Conservation (phyloP, 30 jellyfish, hydroid and myxozoan genomes). For the Catostylus mosaicus region DNA sequence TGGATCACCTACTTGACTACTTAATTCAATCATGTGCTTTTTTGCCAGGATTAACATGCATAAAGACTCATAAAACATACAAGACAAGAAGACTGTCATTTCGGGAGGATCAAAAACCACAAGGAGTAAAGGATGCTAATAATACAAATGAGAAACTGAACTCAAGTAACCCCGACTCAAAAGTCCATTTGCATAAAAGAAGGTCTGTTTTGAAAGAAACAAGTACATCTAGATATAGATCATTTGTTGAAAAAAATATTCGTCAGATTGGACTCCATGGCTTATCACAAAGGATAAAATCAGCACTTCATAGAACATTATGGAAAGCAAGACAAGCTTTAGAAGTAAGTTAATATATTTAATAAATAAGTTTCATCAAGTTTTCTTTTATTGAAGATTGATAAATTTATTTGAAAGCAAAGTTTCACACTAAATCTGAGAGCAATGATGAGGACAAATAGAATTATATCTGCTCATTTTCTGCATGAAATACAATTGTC, state of each 20-base stretch:
- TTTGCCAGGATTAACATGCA: slow-evolving; percentile 75
- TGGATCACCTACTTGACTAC: no score
- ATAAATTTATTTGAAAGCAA: no score
- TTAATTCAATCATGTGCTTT: neutral
- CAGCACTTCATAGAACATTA: slow-evolving; percentile 62
- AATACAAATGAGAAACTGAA: neutral
- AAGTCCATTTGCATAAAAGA: slow-evolving; percentile 32
- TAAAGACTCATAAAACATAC: slow-evolving; percentile 71
- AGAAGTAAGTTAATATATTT: slow-evolving; percentile 57
- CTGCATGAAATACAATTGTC: no score
- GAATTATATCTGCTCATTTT: no score
- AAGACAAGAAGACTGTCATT: slow-evolving; percentile 35
- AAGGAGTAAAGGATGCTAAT: neutral
- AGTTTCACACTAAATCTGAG: no score
- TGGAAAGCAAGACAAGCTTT: slow-evolving; percentile 79
- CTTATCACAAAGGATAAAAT: slow-evolving; percentile 60
- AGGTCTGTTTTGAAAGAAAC: slow-evolving; percentile 67
- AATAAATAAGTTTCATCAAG: no score
- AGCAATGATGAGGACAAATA: no score
- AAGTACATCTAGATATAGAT: slow-evolving; percentile 89
- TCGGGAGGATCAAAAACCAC: slow-evolving; percentile 10
- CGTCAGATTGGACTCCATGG: slow-evolving; percentile 80
- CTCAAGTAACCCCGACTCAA: slow-evolving; percentile 4
- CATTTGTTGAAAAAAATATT: slow-evolving; percentile 86
- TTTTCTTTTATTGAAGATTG: no score